Evolutionary conservation across 23 tunicate genomes (phyloP), one percentile per base, ranked within the genome.

Genomic region (Trididemnum clinides): DNA sequence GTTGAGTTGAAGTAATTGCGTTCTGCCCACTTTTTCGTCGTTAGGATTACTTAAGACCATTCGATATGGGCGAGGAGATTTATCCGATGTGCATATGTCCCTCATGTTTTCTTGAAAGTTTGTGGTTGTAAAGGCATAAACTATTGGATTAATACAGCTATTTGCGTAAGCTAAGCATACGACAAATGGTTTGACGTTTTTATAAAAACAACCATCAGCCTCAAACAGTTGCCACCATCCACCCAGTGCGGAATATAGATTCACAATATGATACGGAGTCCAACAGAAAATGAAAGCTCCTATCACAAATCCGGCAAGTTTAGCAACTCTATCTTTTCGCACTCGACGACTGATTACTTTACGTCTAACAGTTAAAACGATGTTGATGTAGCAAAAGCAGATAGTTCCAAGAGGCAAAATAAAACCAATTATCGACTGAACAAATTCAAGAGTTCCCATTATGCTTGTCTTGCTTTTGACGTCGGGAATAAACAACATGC

Each of bases 101-200:
- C 88, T 82, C 38, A 92, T 64, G 82, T 92, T 92, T 34, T 92
- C 90, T 76, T 87, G 86, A 74, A 92, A 92, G 35, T 92, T 92
- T 0, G 97, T 92, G 26, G 97, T 71, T 1, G 97, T 92, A 57
- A 92, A 92, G 12, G 97, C 97, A 85, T 92, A 92, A 32, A 83
- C 90, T 36, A 92, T 57, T 15, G 97, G 97, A 57, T 92, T 92
- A 63, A 92, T 78, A 51, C 91, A 92, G 81, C 97, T 92, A 86
- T 92, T 92, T 37, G 97, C 87, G 54, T 87, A 92, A 19, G 97
- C 97, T 74, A 92, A 63, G 35, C 90, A 87, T 21, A 92, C 44
- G 31, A 71, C 82, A 64, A 83, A 82, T 3, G 97, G 97, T 33
- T 87, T 51, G n/a, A 83, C 70, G 1, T 64, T 64, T 32, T 63